Percentiles rank a stretch among this genome's conserved stretches.
These are phyloP conservation scores for Atlantisia rogersi DNA, from an alignment of 2,113 vertebrate species.

Conservation along the genomic window DNA sequence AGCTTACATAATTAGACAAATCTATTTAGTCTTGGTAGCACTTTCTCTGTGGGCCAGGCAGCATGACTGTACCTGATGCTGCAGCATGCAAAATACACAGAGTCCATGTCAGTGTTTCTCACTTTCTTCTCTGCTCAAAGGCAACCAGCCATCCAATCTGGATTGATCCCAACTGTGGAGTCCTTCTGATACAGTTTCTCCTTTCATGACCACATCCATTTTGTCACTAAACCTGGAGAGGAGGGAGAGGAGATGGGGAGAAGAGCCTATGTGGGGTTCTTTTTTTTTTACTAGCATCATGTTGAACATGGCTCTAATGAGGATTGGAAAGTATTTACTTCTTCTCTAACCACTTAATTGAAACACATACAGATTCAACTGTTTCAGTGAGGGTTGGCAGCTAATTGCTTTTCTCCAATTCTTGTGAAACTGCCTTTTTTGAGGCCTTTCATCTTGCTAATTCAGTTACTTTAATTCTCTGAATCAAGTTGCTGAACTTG, in stretches of 20 bases:
- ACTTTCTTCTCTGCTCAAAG: neutral
- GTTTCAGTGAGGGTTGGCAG: neutral
- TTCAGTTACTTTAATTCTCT: neutral
- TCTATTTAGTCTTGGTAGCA: neutral
- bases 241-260: neutral
- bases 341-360: neutral
- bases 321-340: neutral
- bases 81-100: rapidly evolving
- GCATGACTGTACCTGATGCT: neutral
- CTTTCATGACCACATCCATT: neutral
- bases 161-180: neutral
- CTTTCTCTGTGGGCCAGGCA: neutral
- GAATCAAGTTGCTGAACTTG: neutral
- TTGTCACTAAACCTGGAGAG: neutral
- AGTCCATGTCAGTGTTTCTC: neutral
- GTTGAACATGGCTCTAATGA: neutral
- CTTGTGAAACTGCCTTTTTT: neutral
- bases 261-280: neutral
- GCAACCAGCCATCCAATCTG: neutral
- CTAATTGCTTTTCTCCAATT: neutral
- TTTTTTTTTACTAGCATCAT: neutral
- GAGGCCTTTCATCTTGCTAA: neutral
- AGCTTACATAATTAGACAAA: neutral
- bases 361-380: neutral
- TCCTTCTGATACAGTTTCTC: neutral